Evolutionary conservation across 2,113 vertebrate genomes (phyloP).

Genomic region (Canis aureus): DNA sequence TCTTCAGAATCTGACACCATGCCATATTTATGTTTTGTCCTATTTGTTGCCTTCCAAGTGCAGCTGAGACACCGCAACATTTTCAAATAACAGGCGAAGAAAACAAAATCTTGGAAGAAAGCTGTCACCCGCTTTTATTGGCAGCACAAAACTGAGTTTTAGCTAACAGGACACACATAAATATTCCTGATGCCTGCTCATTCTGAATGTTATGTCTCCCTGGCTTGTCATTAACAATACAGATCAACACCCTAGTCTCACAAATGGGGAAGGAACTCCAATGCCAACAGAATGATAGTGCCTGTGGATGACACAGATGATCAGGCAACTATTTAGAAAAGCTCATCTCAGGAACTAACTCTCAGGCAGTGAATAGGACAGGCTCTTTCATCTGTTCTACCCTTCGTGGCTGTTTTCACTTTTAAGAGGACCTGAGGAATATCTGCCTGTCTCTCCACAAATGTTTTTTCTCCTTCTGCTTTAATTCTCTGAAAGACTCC

Average conservation of each 20-base stretch:
- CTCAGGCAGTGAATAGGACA: background rate
- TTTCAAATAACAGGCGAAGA: constrained; percentile 67
- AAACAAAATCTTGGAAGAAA: constrained; percentile 75
- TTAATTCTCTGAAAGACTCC: background rate
- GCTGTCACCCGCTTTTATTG: constrained; percentile 64
- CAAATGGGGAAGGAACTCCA: background rate
- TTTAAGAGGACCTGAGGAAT: constrained; percentile 39
- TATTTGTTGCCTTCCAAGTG: constrained; percentile 67
- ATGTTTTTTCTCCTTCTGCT: background rate
- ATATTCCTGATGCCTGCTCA: constrained; percentile 57
- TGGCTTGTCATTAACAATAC: constrained; percentile 62
- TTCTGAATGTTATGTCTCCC: constrained; percentile 65
- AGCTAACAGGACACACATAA: constrained; percentile 62
- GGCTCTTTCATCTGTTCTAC: constrained; percentile 14
- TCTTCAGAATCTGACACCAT: constrained; percentile 54
- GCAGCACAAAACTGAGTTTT: constrained; percentile 69
- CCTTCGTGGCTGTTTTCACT: background rate
- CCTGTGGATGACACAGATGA: background rate
- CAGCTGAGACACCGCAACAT: constrained; percentile 67
- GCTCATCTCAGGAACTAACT: background rate
- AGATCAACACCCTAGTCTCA: constrained; percentile 52
- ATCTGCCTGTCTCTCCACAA: background rate
- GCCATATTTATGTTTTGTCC: constrained; percentile 64
- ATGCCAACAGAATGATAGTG: background rate
- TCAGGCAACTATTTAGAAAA: constrained; percentile 48